A percentile compares a stretch with the other conserved stretches of the same genome.
These are phyloP conservation scores for Hedya salicella DNA, from an alignment of 2,888 invertebrate species.

Conservation along the genomic window DNA sequence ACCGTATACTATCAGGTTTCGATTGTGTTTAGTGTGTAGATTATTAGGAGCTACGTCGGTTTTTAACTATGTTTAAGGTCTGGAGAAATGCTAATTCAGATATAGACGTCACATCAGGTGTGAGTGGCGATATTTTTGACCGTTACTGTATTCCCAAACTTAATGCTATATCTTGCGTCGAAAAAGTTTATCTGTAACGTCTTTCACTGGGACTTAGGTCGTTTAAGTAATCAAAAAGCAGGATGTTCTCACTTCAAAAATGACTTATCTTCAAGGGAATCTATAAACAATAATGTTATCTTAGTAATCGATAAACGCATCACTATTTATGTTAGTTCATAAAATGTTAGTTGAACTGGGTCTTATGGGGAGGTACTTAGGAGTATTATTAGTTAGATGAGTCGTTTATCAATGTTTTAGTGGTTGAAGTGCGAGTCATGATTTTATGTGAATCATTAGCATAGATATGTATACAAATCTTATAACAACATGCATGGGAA, in stretches of 20 bases:
- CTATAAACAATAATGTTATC: not conserved
- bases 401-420: not conserved
- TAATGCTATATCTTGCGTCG: not conserved
- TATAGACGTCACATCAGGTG: constrained; percentile 33
- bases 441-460: constrained; percentile 14
- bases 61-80: not conserved
- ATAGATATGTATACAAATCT: constrained; percentile 21
- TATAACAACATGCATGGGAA: constrained; percentile 19
- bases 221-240: not conserved
- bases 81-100: constrained; percentile 29
- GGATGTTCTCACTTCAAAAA: not conserved
- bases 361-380: not conserved
- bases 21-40: not conserved
- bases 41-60: not conserved
- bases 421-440: constrained; percentile 8
- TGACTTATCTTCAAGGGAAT: not conserved
- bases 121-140: constrained; percentile 39
- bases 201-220: not conserved
- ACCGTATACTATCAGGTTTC: not conserved
- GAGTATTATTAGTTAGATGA: not conserved
- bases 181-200: not conserved
- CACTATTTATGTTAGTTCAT: not conserved
- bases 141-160: constrained; percentile 15
- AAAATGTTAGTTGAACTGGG: not conserved
- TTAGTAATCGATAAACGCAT: not conserved